A percentile compares a stretch with the other conserved stretches of the same genome.
Conservation (phyloP, 2,888 invertebrate species). For the Dysmachus trigonus region DNA sequence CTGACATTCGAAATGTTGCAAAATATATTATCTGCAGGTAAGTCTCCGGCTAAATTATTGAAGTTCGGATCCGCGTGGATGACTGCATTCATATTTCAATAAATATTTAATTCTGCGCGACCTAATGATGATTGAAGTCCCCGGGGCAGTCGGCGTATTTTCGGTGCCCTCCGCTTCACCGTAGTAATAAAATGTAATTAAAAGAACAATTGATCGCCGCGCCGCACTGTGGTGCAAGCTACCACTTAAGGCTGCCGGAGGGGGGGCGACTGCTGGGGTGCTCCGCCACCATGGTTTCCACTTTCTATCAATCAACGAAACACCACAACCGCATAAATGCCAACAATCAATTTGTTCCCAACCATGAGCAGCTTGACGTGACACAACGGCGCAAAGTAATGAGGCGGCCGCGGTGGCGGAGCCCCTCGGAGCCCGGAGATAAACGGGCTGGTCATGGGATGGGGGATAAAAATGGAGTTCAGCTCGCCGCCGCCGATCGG, state of each 20-base stretch:
- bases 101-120: neutral
- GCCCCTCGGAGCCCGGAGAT: neutral
- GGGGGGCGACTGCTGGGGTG: neutral
- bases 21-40: neutral
- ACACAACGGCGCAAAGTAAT: slow-evolving; percentile 10
- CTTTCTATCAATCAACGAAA: neutral
- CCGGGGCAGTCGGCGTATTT: neutral
- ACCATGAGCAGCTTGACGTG: slow-evolving; percentile 7
- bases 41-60: neutral
- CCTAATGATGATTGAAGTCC: neutral
- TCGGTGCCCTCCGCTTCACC: neutral
- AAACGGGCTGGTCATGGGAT: neutral
- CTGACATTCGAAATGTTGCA: neutral
- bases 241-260: neutral
- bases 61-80: neutral
- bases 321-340: neutral
- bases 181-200: neutral
- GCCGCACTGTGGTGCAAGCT: neutral
- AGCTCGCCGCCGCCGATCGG: neutral
- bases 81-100: neutral
- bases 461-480: neutral
- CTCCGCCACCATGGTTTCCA: neutral
- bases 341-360: slow-evolving; percentile 17
- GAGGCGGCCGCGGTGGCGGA: neutral
- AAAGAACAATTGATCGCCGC: neutral